Conservation (phyloP, 2,888 invertebrate species). For the Ectobius pallidus region DNA sequence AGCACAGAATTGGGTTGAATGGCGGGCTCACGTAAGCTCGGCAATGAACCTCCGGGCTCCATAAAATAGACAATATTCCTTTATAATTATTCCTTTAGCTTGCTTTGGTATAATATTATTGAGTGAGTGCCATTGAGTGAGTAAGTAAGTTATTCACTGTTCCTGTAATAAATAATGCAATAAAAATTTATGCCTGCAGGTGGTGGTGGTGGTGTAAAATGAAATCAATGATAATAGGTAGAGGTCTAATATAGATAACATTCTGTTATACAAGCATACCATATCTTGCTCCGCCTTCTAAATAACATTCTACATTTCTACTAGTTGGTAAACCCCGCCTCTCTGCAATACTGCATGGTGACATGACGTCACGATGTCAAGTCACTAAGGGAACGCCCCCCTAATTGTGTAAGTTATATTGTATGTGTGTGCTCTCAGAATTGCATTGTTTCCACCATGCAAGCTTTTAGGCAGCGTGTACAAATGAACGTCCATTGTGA, state of each 20-base stretch:
- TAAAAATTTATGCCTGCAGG: background rate
- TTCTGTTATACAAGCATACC: background rate
- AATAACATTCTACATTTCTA: constrained; percentile 12
- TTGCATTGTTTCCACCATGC: background rate
- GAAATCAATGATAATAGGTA: background rate
- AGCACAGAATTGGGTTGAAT: no score
- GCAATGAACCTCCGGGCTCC: no score
- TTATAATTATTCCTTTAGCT: no score
- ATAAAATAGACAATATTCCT: no score
- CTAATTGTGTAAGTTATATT: background rate
- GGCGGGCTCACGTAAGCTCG: no score
- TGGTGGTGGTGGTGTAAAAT: no score
- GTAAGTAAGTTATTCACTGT: no score
- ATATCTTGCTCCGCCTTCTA: constrained; percentile 13
- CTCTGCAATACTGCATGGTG: background rate
- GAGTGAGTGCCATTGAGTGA: no score
- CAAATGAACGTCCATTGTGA: background rate
- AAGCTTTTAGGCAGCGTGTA: no score
- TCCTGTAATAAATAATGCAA: no score
- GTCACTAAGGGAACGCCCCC: constrained; percentile 15
- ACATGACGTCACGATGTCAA: constrained; percentile 14
- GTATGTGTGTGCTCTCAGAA: no score
- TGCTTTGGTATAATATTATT: no score
- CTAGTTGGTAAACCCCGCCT: background rate
- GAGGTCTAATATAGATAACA: constrained; percentile 23